These are phyloP conservation scores for Trichonephila clavata DNA, from an alignment of 1,140 invertebrate species.

Conservation along the genomic window DNA sequence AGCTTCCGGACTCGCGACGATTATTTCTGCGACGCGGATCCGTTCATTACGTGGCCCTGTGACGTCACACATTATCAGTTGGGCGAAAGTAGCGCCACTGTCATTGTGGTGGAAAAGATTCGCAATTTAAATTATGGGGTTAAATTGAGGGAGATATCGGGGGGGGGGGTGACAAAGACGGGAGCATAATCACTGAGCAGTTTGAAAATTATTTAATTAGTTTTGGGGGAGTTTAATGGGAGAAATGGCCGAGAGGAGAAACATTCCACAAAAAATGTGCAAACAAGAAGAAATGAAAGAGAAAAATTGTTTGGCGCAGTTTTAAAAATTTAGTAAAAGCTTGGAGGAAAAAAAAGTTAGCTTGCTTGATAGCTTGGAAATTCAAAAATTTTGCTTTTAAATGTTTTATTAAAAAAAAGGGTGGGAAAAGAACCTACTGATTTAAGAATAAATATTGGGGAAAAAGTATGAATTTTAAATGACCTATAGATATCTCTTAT, in stretches of 20 bases:
- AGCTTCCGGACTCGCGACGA: not conserved
- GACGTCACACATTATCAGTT: slow-evolving; percentile 17
- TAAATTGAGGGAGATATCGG: slow-evolving; percentile 42
- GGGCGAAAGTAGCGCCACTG: not conserved
- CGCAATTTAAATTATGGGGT: slow-evolving; percentile 58
- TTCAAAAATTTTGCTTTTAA: too few relatives aligned
- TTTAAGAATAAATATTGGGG: too few relatives aligned
- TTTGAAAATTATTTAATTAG: slow-evolving; percentile 21
- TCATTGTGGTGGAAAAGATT: slow-evolving; percentile 2
- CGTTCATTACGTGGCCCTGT: not conserved
- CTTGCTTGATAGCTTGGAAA: too few relatives aligned
- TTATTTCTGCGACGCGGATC: slow-evolving; percentile 22
- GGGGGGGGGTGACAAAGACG: not conserved
- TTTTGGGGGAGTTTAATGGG: slow-evolving; percentile 1
- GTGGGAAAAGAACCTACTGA: too few relatives aligned
- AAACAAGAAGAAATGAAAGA: too few relatives aligned
- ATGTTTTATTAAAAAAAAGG: too few relatives aligned
- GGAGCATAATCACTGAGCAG: slow-evolving; percentile 8
- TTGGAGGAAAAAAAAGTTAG: too few relatives aligned
- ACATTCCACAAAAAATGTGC: too few relatives aligned
- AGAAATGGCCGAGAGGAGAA: not conserved
- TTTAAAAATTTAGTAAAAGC: too few relatives aligned
- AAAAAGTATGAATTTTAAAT: too few relatives aligned
- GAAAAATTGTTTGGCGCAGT: too few relatives aligned
- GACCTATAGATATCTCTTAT: too few relatives aligned